Conservation (phyloP, 37 sponge, comb jelly and placozoan species). For the Spongia lamella region DNA sequence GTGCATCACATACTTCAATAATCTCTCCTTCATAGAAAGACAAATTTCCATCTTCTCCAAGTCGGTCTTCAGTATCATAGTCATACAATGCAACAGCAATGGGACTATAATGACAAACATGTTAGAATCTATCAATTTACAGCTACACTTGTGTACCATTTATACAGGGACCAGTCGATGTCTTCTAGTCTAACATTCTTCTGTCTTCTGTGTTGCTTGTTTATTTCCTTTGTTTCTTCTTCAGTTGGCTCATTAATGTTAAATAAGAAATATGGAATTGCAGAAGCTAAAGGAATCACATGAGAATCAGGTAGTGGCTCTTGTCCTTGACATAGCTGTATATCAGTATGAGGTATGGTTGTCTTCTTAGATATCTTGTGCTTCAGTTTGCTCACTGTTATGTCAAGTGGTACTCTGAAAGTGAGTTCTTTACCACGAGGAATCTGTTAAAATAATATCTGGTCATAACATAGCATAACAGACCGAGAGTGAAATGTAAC, state of each 20-base stretch:
- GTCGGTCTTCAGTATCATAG: conserved; percentile 53
- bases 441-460: too few relatives aligned
- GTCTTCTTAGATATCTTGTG: conserved; percentile 38
- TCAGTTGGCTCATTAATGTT: conserved; percentile 67
- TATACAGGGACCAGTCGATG: conserved; percentile 54
- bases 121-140: too few relatives aligned
- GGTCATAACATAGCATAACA: not conserved
- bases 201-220: conserved; percentile 39
- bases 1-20: conserved; percentile 49
- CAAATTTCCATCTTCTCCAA: conserved; percentile 46
- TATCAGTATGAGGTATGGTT: conserved; percentile 34
- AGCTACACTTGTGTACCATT: too few relatives aligned
- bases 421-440: conserved; percentile 64
- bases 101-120: conserved; percentile 34
- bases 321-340: conserved; percentile 58
- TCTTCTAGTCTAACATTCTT: conserved; percentile 40
- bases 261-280: conserved; percentile 74
- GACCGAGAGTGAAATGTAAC: not conserved
- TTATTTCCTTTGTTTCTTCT: conserved; percentile 40
- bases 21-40: conserved; percentile 77
- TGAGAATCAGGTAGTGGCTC: conserved; percentile 41
- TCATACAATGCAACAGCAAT: conserved; percentile 71
- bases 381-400: conserved; percentile 44
- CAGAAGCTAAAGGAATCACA: conserved; percentile 25
- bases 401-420: conserved; percentile 14